A percentile compares a stretch with the other conserved stretches of the same genome.
These are phyloP conservation scores for Antheraea pernyi DNA, from an alignment of 1,140 invertebrate species.

Conservation along the genomic window DNA sequence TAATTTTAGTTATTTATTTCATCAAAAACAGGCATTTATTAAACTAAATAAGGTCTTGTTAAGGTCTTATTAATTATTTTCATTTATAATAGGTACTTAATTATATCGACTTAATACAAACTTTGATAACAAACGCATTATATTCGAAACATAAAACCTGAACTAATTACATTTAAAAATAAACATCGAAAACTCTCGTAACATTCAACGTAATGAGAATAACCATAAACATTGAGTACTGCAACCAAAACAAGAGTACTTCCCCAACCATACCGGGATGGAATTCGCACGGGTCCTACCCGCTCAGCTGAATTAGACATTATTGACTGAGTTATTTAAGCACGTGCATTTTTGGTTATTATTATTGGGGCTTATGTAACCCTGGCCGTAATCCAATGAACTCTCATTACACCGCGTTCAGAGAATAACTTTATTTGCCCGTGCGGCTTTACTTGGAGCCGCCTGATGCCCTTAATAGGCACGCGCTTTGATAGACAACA, in stretches of 20 bases:
- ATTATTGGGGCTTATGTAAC: conserved; percentile 69
- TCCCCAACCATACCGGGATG: conserved; percentile 20
- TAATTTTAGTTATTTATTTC: no score
- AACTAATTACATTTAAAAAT: conserved; percentile 23
- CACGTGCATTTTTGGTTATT: conserved; percentile 77
- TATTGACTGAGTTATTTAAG: conserved; percentile 77
- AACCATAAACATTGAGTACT: conserved; percentile 56
- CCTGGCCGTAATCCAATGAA: conserved; percentile 72
- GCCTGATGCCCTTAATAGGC: conserved; percentile 62
- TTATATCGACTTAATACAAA: no score
- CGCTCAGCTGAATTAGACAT: conserved; percentile 61
- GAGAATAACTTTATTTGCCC: conserved; percentile 67
- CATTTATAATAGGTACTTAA: no score
- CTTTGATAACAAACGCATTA: no score
- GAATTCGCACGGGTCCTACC: conserved; percentile 45
- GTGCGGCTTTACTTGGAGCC: conserved; percentile 55
- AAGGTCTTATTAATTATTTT: no score
- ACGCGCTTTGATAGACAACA: conserved; percentile 57
- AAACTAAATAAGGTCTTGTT: no score
- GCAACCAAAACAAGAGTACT: conserved; percentile 21
- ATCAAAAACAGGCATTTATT: no score
- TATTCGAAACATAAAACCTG: no score
- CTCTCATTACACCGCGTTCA: conserved; percentile 69
- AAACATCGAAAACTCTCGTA: conserved; percentile 29
- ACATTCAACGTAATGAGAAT: conserved; percentile 54